Percentiles rank a stretch among this genome's conserved stretches.
Evolutionary conservation across 2,113 vertebrate species (phyloP).

Genomic region (Apaloderma vittatum): DNA sequence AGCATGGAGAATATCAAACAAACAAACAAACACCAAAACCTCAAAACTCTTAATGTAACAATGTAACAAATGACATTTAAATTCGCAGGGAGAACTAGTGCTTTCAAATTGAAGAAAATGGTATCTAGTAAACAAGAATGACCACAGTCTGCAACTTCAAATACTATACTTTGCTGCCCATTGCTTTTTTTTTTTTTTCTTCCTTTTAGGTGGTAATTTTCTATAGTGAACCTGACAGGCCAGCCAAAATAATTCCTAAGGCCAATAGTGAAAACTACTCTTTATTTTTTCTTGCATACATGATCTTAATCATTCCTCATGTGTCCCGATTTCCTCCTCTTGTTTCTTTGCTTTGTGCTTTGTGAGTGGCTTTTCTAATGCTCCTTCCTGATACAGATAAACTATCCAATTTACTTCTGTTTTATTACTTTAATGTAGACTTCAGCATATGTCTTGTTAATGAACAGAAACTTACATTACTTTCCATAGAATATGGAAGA

Average conservation of each 20-base stretch:
- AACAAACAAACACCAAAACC: not conserved
- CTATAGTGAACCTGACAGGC: constrained; percentile 3
- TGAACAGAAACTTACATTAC: not conserved
- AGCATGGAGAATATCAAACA: not conserved
- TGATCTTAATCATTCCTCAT: not conserved
- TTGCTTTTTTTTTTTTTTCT: not conserved
- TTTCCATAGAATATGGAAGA: not conserved
- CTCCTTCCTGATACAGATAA: not conserved
- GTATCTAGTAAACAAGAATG: not conserved
- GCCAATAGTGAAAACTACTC: not conserved
- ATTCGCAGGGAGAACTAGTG: not conserved
- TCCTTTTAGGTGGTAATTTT: constrained; percentile 2
- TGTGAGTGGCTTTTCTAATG: not conserved
- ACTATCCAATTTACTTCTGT: not conserved
- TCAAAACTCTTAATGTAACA: not conserved
- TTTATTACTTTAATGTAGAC: not conserved
- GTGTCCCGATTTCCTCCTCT: not conserved
- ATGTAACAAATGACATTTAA: not conserved
- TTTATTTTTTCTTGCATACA: not conserved
- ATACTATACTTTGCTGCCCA: not conserved
- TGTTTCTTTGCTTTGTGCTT: not conserved
- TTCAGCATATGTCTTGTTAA: not conserved
- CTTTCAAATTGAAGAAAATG: not conserved
- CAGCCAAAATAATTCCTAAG: constrained; percentile 23
- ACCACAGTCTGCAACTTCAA: not conserved